Percentiles rank a stretch among this genome's conserved stretches.
These are phyloP conservation scores for Microcebus murinus DNA, from an alignment of 2,113 vertebrate genomes.

Conservation along the genomic window DNA sequence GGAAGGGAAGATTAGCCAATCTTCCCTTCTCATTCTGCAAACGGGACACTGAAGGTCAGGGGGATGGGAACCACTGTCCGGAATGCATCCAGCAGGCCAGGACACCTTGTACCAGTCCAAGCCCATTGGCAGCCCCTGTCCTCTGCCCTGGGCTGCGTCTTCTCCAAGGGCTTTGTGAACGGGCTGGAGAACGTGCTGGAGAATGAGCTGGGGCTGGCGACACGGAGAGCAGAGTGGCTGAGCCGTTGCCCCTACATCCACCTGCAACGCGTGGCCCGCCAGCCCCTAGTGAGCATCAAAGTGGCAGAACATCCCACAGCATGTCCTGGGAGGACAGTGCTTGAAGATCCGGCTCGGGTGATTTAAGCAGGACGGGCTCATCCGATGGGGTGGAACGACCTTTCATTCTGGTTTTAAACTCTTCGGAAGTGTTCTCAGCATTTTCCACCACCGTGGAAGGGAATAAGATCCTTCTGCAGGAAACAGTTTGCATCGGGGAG, in stretches of 20 bases:
- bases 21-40: not conserved
- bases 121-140: not conserved
- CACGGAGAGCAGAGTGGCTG: not conserved
- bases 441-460: fast-evolving
- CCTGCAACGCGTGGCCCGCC: not conserved
- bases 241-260: fast-evolving
- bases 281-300: not conserved
- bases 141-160: not conserved
- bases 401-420: not conserved
- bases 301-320: not conserved
- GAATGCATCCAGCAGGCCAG: not conserved
- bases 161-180: not conserved
- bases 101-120: not conserved
- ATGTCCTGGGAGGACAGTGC: not conserved
- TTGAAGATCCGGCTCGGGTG: not conserved
- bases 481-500: fast-evolving
- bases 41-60: not conserved
- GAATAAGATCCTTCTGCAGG: not conserved
- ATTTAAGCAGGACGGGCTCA: not conserved
- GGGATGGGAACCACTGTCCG: too few species aligned
- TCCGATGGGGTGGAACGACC: not conserved
- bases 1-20: not conserved
- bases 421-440: fast-evolving
- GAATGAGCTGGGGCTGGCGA: not conserved
- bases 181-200: not conserved